Evolutionary conservation across 1,140 invertebrate genomes (phyloP).

Genomic region (Brachionus koreanus): DNA sequence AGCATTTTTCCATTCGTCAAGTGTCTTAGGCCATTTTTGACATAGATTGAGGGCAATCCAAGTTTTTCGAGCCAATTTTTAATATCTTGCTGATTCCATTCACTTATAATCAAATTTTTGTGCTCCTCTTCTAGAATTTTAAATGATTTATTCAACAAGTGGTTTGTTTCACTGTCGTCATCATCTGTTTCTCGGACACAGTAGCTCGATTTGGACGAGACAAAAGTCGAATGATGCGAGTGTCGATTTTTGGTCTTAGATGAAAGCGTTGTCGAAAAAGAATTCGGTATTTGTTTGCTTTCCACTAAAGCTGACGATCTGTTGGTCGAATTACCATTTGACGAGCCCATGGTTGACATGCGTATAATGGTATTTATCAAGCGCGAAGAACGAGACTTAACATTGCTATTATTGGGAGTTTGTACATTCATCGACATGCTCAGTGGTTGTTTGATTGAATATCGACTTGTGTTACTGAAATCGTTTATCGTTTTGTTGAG

Average conservation of each 20-base stretch:
- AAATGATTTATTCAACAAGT: slow-evolving; percentile 18
- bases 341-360: slow-evolving; percentile 8
- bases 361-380: slow-evolving; percentile 26
- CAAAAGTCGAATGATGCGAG: slow-evolving; percentile 6
- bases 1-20: slow-evolving; percentile 16
- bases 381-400: slow-evolving; percentile 3
- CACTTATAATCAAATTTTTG: neutral
- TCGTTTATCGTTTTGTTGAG: slow-evolving; percentile 13
- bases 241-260: slow-evolving; percentile 4
- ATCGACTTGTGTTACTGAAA: slow-evolving; percentile 3
- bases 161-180: neutral
- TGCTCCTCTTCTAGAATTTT: neutral
- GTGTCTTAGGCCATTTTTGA: slow-evolving; percentile 16
- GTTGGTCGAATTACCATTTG: neutral
- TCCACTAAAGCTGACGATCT: neutral
- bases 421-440: slow-evolving; percentile 24
- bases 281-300: neutral
- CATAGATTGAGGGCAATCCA: neutral
- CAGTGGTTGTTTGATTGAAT: slow-evolving; percentile 8
- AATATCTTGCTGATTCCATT: neutral
- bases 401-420: neutral
- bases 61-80: slow-evolving; percentile 35
- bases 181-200: slow-evolving; percentile 9
- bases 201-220: slow-evolving; percentile 3
- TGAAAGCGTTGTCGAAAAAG: neutral